phyloP scores from a whole-genome alignment of 2,797 vertebrate species.

The Pelobates cultripes region DNA sequence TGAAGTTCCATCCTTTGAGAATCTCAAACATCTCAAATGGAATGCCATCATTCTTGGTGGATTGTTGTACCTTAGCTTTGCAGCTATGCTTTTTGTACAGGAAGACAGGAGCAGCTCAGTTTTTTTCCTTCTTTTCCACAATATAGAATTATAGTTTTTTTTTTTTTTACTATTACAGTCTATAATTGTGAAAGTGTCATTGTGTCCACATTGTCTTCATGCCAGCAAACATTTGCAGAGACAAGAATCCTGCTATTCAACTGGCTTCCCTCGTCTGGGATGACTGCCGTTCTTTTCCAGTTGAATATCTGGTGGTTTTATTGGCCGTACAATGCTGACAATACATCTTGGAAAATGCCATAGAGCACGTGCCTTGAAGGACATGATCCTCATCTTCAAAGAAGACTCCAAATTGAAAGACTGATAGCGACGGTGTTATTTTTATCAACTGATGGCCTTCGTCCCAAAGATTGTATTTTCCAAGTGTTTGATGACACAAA shows the following conservation, averaged over 20 bases:
- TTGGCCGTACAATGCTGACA: background rate
- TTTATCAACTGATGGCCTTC: background rate
- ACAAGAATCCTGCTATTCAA: background rate
- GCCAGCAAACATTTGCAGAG: background rate
- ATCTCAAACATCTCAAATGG: too few species aligned
- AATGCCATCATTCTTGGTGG: too few species aligned
- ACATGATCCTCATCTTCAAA: background rate
- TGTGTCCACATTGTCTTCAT: background rate
- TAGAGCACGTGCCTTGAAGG: background rate
- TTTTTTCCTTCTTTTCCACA: too few species aligned
- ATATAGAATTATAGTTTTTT: too few species aligned
- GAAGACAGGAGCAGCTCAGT: too few species aligned
- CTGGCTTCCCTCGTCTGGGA: background rate
- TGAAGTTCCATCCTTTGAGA: too few species aligned
- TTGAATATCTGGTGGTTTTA: background rate
- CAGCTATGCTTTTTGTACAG: too few species aligned
- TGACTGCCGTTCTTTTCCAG: background rate
- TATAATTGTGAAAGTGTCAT: too few species aligned
- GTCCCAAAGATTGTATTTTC: background rate
- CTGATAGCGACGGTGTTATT: background rate
- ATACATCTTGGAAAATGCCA: background rate
- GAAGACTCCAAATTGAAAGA: slow-evolving; percentile 7
- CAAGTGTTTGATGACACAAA: background rate
- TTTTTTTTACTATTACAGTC: too few species aligned
- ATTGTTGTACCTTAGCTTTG: too few species aligned